Conservation (phyloP, 2,797 vertebrate species). For the Microchirus variegatus region DNA sequence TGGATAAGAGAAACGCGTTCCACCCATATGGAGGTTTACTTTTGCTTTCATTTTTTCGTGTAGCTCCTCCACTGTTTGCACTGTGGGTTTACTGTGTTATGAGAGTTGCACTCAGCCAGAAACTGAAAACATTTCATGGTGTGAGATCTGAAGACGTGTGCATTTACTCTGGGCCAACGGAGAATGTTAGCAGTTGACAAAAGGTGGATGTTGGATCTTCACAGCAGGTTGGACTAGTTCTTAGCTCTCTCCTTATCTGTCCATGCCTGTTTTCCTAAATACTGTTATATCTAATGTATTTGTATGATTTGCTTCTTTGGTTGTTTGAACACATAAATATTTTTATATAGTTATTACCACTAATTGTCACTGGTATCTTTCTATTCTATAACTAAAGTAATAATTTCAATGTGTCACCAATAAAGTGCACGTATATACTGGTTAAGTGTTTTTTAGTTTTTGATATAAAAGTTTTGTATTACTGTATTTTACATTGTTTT, state of each 20-base stretch:
- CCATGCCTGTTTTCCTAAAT: too few species aligned
- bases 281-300: too few species aligned
- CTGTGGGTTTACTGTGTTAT: background rate
- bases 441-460: too few species aligned
- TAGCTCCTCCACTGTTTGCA: background rate
- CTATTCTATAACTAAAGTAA: too few species aligned
- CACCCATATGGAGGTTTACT: conserved; percentile 30
- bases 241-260: background rate
- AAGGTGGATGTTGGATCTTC: conserved; percentile 23
- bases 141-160: background rate
- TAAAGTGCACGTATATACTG: too few species aligned
- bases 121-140: conserved; percentile 35
- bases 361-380: too few species aligned
- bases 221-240: conserved; percentile 42
- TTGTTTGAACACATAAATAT: too few species aligned
- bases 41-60: conserved; percentile 66
- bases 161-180: background rate
- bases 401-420: too few species aligned
- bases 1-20: conserved; percentile 36
- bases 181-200: conserved; percentile 34
- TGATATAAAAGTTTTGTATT: too few species aligned
- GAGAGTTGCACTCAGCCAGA: conserved; percentile 22
- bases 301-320: too few species aligned
- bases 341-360: too few species aligned
- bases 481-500: too few species aligned